Evolutionary conservation across 2,888 invertebrate genomes (phyloP).

Genomic region (Nymphalis polychloros): DNA sequence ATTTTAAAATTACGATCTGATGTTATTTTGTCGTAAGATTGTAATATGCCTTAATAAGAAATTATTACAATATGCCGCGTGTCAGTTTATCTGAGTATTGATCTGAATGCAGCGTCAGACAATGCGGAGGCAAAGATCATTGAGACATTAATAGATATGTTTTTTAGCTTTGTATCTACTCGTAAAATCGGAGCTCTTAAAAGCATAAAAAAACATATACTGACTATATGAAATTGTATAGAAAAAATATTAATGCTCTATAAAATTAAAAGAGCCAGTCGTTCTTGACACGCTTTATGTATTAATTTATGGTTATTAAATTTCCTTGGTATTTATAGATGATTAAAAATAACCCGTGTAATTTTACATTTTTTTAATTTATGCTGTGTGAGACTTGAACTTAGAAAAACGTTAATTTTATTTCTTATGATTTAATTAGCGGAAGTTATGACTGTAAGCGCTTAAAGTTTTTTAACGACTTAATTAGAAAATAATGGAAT

Average conservation of each 20-base stretch:
- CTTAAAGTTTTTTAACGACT: no score
- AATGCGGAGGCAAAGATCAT: conserved; percentile 55
- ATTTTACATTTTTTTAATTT: no score
- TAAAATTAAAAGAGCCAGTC: no score
- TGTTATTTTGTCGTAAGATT: not conserved
- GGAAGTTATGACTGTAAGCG: no score
- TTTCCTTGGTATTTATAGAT: no score
- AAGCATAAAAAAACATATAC: conserved; percentile 20
- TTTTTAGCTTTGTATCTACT: conserved; percentile 38
- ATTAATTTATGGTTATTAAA: no score
- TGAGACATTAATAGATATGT: conserved; percentile 58
- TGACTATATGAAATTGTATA: conserved; percentile 9
- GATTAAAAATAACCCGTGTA: no score
- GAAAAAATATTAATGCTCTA: not conserved
- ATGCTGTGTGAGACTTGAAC: no score
- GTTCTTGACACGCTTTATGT: no score
- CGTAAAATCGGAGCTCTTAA: conserved; percentile 25
- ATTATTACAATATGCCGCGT: conserved; percentile 70
- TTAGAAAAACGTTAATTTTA: no score
- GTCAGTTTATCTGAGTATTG: conserved; percentile 62
- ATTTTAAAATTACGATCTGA: not conserved
- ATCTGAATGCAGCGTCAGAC: conserved; percentile 68
- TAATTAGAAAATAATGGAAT: no score
- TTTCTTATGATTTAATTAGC: no score
- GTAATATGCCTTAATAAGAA: conserved; percentile 48